Conservation (phyloP, 1,140 invertebrate genomes). For the Sycophila sp. region DNA sequence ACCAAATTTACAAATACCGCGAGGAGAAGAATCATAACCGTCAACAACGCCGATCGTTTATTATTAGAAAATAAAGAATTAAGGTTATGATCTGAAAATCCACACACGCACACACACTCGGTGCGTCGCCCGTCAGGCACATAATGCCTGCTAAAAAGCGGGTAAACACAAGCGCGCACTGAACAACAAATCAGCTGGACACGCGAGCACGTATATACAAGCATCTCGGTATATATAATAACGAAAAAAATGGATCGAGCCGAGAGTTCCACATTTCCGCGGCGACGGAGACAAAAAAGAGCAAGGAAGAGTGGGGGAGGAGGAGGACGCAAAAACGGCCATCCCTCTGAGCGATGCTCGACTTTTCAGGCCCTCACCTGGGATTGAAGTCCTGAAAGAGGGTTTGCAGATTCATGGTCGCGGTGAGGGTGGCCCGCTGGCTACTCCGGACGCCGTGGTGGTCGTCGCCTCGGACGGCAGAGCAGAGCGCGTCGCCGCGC, state of each 20-base stretch:
- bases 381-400: slow-evolving; percentile 93
- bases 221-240: not conserved
- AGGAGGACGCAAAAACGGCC: not conserved
- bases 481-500: not conserved
- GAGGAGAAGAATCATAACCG: not conserved
- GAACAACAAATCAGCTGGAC: not conserved
- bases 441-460: not conserved
- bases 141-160: not conserved
- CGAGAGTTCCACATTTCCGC: not conserved
- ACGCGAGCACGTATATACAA: not conserved
- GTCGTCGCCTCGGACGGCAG: not conserved
- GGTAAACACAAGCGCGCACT: not conserved
- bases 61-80: not conserved
- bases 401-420: slow-evolving; percentile 85
- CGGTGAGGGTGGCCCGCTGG: not conserved
- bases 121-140: not conserved
- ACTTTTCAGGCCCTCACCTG: slow-evolving; percentile 71
- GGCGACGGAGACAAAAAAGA: not conserved
- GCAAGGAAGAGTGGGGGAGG: not conserved
- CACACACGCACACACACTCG: not conserved
- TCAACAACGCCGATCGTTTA: not conserved
- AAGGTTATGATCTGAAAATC: not conserved
- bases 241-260: not conserved
- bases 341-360: not conserved
- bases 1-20: not conserved